phyloP scores from a whole-genome alignment of 2,113 vertebrate genomes.

The Lethenteron camtschaticum region DNA sequence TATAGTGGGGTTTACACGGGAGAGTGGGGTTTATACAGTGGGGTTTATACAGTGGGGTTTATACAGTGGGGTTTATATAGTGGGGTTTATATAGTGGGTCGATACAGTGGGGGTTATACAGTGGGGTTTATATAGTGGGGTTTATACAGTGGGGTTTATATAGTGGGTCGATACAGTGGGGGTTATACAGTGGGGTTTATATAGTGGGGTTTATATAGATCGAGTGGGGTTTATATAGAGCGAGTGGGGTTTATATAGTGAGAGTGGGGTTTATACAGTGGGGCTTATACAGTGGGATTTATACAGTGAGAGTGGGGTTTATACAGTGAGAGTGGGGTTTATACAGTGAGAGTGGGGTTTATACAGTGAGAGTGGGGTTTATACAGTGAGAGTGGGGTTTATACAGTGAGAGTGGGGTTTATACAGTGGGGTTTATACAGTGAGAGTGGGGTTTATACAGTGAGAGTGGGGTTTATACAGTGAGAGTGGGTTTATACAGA shows the following conservation, averaged over 20 bases:
- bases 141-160: not conserved
- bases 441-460: not conserved
- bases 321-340: not conserved
- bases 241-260: not conserved
- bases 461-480: not conserved
- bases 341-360: not conserved
- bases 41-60: not conserved
- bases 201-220: not conserved
- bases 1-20: not conserved
- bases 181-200: not conserved
- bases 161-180: not conserved
- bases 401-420: not conserved
- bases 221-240: not conserved
- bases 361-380: not conserved
- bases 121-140: not conserved
- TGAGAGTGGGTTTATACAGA: not conserved
- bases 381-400: not conserved
- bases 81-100: not conserved
- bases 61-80: not conserved
- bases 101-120: too few relatives aligned
- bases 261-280: not conserved
- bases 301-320: not conserved
- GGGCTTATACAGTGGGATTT: not conserved
- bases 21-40: not conserved
- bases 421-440: not conserved